phyloP scores from a whole-genome alignment of 2,113 vertebrate species.

The Prionailurus viverrinus region DNA sequence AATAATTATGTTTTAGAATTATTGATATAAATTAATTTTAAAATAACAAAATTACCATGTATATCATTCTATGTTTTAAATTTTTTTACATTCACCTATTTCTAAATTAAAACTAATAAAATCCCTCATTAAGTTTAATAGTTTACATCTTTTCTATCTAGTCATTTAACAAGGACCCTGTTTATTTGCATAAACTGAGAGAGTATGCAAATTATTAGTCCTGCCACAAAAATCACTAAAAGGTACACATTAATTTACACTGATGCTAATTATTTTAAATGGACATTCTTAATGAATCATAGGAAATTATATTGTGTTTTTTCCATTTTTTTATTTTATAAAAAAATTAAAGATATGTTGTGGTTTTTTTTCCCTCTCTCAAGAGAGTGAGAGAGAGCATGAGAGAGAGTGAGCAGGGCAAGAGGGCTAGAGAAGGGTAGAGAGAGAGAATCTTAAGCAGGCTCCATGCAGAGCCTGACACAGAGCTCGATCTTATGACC shows the following conservation, averaged over 20 bases:
- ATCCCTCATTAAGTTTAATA: neutral
- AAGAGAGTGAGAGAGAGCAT: no score
- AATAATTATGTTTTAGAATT: slow-evolving; percentile 5
- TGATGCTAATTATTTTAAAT: slow-evolving; percentile 12
- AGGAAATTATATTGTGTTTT: neutral
- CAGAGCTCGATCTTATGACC: no score
- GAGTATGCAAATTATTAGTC: neutral
- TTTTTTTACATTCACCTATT: neutral
- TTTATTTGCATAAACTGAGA: neutral
- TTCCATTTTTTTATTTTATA: neutral
- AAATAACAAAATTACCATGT: neutral
- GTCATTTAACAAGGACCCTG: neutral
- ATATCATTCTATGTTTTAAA: neutral
- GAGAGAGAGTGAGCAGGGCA: no score
- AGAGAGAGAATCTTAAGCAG: no score
- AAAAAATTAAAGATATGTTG: neutral
- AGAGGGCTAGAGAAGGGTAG: no score
- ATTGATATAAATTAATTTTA: neutral
- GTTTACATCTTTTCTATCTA: neutral
- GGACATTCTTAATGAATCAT: neutral
- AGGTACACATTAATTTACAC: neutral
- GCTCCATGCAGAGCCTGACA: no score
- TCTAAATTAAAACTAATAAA: neutral
- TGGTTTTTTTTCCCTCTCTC: no score
- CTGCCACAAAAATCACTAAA: neutral